A percentile compares a stretch with the other conserved stretches of the same genome.
These are phyloP conservation scores for Boloria selene DNA, from an alignment of 2,888 invertebrate species.

Conservation along the genomic window DNA sequence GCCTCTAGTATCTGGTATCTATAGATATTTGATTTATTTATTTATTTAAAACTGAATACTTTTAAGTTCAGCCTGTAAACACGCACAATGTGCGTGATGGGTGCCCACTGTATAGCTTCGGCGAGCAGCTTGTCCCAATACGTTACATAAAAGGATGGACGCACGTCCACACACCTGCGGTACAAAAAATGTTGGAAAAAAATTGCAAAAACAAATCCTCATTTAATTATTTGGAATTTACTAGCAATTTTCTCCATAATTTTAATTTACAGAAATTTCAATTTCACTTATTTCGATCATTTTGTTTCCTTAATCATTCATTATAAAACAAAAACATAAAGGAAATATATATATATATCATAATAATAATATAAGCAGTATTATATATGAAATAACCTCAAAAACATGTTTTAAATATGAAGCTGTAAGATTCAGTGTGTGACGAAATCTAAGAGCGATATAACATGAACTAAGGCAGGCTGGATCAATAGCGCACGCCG, in stretches of 20 bases:
- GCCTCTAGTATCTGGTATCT: no score
- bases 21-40: not conserved
- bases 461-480: slow-evolving; percentile 49
- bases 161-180: slow-evolving; percentile 55
- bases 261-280: no score
- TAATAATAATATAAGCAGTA: not conserved
- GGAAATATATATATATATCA: no score
- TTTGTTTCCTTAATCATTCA: no score
- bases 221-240: slow-evolving; percentile 8
- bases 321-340: no score
- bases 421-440: slow-evolving; percentile 11
- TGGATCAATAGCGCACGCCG: slow-evolving; percentile 77
- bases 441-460: slow-evolving; percentile 36
- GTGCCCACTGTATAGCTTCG: slow-evolving; percentile 55
- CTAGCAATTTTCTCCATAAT: not conserved
- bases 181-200: slow-evolving; percentile 40
- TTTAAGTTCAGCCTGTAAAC: slow-evolving; percentile 51
- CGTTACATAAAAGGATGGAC: slow-evolving; percentile 67
- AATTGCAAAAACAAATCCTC: slow-evolving; percentile 34
- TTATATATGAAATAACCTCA: not conserved
- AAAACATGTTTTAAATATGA: not conserved
- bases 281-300: no score
- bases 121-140: slow-evolving; percentile 64
- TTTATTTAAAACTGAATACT: not conserved
- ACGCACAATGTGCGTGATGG: slow-evolving; percentile 53